Conservation (phyloP, 2,888 invertebrate species). For the Tetropium fuscum region DNA sequence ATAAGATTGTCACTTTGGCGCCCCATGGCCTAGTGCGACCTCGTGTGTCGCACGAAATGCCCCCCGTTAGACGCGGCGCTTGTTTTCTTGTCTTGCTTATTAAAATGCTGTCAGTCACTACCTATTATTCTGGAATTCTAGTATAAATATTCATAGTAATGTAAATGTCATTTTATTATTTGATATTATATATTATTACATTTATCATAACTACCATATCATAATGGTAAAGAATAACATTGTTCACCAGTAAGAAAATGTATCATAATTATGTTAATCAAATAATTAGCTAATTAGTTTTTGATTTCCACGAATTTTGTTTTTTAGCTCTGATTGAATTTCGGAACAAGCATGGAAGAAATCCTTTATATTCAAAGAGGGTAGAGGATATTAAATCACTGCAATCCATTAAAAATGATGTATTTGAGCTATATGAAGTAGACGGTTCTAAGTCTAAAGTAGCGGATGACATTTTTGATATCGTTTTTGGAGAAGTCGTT, state of each 20-base stretch:
- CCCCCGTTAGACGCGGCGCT: too few relatives aligned
- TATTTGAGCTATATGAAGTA: conserved; percentile 69
- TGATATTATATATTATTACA: too few relatives aligned
- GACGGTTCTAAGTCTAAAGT: conserved; percentile 62
- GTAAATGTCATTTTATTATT: too few relatives aligned
- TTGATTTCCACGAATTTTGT: too few relatives aligned
- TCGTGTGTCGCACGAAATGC: too few relatives aligned
- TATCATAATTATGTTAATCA: background rate
- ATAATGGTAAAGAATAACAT: background rate
- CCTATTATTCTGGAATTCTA: too few relatives aligned
- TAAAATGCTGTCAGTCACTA: too few relatives aligned
- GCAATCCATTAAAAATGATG: conserved; percentile 72
- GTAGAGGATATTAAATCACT: conserved; percentile 74
- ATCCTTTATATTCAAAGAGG: conserved; percentile 76
- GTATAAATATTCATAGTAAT: too few relatives aligned
- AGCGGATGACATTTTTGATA: conserved; percentile 68
- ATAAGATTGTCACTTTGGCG: too few relatives aligned
- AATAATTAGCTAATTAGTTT: background rate
- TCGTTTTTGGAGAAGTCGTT: conserved; percentile 82
- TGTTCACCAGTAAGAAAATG: background rate
- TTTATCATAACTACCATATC: too few relatives aligned
- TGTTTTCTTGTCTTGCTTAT: too few relatives aligned
- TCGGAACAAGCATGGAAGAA: conserved; percentile 76
- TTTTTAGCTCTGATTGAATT: conserved; percentile 80
- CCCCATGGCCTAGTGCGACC: too few relatives aligned